Evolutionary conservation across 2,888 invertebrate species (phyloP).

Genomic region (Yponomeuta malinellus): DNA sequence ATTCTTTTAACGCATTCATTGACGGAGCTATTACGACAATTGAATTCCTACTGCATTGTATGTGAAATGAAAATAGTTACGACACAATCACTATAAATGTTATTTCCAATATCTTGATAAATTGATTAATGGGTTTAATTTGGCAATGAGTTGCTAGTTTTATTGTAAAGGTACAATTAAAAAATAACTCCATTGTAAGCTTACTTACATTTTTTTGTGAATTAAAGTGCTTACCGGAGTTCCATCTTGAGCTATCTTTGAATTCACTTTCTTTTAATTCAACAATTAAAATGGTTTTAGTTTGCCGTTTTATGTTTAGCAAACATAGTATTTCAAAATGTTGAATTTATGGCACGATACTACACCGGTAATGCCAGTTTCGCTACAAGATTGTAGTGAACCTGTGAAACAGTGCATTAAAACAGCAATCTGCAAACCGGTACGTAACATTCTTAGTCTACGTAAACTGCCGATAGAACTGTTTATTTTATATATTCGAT

Average conservation of each 20-base stretch:
- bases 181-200: too few relatives aligned
- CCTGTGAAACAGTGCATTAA: neutral
- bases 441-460: neutral
- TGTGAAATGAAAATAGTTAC: neutral
- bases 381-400: neutral
- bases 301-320: too few relatives aligned
- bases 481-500: neutral
- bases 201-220: too few relatives aligned
- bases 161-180: too few relatives aligned
- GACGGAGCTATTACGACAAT: slow-evolving; percentile 5
- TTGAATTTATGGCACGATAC: neutral
- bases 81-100: neutral
- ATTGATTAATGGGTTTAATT: too few relatives aligned
- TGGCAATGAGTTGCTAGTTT: too few relatives aligned
- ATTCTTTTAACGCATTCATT: slow-evolving; percentile 7
- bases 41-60: slow-evolving; percentile 20
- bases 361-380: neutral
- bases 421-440: neutral
- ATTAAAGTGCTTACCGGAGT: too few relatives aligned
- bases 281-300: too few relatives aligned
- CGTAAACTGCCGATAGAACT: neutral
- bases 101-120: neutral
- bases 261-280: too few relatives aligned
- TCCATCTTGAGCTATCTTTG: too few relatives aligned
- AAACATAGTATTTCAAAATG: too few relatives aligned